Base-by-base conservation (phyloP, 2,113 vertebrate genomes). In the Alexandromys fortis region DNA sequence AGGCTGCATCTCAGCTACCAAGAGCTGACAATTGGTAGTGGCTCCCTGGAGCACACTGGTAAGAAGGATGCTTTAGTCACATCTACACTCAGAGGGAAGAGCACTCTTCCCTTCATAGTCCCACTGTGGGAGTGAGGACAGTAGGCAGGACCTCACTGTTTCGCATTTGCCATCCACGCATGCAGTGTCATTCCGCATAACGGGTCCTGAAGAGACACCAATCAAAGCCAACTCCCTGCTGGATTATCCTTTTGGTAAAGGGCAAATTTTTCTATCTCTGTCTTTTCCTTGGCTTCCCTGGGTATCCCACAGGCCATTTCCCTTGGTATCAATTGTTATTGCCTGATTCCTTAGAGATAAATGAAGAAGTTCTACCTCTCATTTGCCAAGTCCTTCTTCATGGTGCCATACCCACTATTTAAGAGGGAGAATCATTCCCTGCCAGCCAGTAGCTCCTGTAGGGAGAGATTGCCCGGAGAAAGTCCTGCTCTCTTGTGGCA, bases 171-270 rank as follows among this genome's bases (percentile, higher is more conserved):
- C 68, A 30, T 83, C 55, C 42, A 61, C 79, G 49, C 90, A 93
- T 72, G 45, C 24, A 22, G 9, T 90, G 88, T 79, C 90, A 65
- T 61, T 61, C 47, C 30, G 77, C 73, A 5, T 94, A 82, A 94
- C 70, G 86, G 92, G 61, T 47, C 88, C 94, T 45, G 7, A 96
- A 95, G 94, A 95, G 95, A 94, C 72, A 93, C 76, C 89, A 73
- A 91, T 97, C 96, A 97, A 67, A 96, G 79, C 61, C 94, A 94
- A 94, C 82, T 86, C 92, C 90, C 96, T 94, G 72, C 68, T 96
- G 92, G 88, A 75, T 96, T 88, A 92, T 89, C 88, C 70, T 95
- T 86, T 92, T 65, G 76, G 88, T 93, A 97, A 97, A 97, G 81
- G 92, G 72, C 81, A 96, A 73, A 92, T 89, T 93, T 97, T 94